phyloP scores from a whole-genome alignment of 2,113 vertebrate species.

The Heterotis niloticus region DNA sequence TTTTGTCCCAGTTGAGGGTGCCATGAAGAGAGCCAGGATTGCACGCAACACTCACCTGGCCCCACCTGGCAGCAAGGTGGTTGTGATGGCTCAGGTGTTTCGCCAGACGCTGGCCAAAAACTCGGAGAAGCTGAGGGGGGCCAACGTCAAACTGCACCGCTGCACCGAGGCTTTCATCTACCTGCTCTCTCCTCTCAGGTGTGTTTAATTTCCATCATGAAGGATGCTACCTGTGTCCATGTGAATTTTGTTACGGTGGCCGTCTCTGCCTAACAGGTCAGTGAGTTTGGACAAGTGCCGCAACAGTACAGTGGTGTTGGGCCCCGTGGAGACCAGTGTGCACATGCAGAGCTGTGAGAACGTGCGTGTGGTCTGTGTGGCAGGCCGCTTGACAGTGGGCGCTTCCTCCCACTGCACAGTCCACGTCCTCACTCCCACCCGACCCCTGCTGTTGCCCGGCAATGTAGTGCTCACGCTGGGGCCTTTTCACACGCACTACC shows the following conservation, averaged over 20 bases:
- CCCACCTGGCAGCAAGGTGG: constrained; percentile 74
- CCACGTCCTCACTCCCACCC: constrained; percentile 77
- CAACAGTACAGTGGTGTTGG: constrained; percentile 82
- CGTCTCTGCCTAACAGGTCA: constrained; percentile 61
- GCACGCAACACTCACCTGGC: constrained; percentile 73
- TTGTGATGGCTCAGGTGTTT: constrained; percentile 89
- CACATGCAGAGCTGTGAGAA: constrained; percentile 85
- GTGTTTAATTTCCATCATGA: constrained; percentile 28
- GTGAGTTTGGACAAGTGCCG: constrained; percentile 89
- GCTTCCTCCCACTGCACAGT: constrained; percentile 72
- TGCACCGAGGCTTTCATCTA: constrained; percentile 91
- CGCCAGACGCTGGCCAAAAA: constrained; percentile 92
- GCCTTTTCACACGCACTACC: constrained; percentile 90
- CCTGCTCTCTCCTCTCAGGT: constrained; percentile 90
- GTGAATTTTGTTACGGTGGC: neutral
- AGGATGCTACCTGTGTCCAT: no score
- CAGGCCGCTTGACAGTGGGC: constrained; percentile 71
- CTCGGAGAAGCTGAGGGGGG: constrained; percentile 78
- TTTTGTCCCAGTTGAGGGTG: constrained; percentile 76
- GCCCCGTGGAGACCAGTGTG: constrained; percentile 77
- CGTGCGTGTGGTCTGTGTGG: constrained; percentile 73
- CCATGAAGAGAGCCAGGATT: constrained; percentile 82
- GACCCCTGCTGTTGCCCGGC: constrained; percentile 81
- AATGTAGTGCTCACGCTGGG: constrained; percentile 78
- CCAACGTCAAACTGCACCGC: constrained; percentile 83